Base-by-base conservation (phyloP, 2,113 vertebrate species). In the Tragelaphus scriptus region DNA sequence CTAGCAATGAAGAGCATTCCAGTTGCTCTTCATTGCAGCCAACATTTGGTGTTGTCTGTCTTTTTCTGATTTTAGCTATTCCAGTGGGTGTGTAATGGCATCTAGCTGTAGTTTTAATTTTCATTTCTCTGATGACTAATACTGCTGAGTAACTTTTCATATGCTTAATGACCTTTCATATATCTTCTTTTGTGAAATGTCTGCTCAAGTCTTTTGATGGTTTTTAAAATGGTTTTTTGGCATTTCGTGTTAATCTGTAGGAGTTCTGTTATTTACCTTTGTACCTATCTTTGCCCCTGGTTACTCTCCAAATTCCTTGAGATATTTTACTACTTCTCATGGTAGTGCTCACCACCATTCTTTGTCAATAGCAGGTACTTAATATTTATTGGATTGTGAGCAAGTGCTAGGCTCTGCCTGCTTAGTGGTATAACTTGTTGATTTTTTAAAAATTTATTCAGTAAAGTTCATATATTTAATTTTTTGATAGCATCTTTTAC, bases 1-100 rank as follows among this genome's bases (percentile, higher is more conserved):
- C 65, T 1, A 2, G 26, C 21, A 3, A 4, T 0, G n/a, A 5
- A 0, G 23, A 51, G 2, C 3, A 19, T 77, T 16, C 84, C 55
- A 9, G 26, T 71, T 80, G 36, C 47, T 28, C 68, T 19, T 6
- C 19, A 7, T 36, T 36, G 47, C 56, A 85, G 58, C 47, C 53
- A 28, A 36, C 71, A 47, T 7, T 51, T 71, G 40, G 40, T 1
- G 26, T 11, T 47, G 56, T 51, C 59, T 4, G 0, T 49, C 25
- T 86, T 75, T 71, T 71, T 71, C 21, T 71, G 36, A 77, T 85
- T 68, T 55, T 51, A 94, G n/a, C 47, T 65, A 0, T 17, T 49
- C 30, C 4, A 3, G 56, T 32, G 59, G 63, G 32, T 94, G 30
- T 13, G 87, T 81, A 58, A 32, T 30, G 49, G 11, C 36, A 68